Evolutionary conservation across 1,140 invertebrate genomes (phyloP), one percentile per base, ranked within the genome.

Genomic region (Drosophila takahashii): DNA sequence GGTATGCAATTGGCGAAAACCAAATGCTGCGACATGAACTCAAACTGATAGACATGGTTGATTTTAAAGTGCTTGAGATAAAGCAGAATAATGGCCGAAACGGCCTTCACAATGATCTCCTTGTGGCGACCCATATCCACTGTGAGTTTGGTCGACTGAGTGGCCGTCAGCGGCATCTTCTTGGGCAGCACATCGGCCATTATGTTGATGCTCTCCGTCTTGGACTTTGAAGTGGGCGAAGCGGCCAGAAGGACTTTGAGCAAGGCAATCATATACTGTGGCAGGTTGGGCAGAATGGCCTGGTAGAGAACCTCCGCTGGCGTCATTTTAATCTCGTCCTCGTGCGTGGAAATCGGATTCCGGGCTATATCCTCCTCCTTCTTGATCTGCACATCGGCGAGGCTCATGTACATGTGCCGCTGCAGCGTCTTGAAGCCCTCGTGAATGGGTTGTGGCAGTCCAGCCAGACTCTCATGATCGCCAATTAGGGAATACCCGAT

Each of bases 1-100:
- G 99, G 99, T 92, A 99, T 99, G 92, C 99, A 99, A 93, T 99
- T 99, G 59, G 99, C 98, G 94, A 99, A 99, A 11, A 99, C 98
- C 53, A 99, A 94, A 93, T 99, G 98, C 92, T 99, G 98, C 3
- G 98, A 98, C 95, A 99, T 98, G 91, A 99, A 99, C 93, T 99
- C 99, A 94, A 99, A 99, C 93, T 99, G 98, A 93, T 99, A 99
- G 11, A 99, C 94, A 92, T 99, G 99, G 93, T 99, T 99, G n/a
- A 99, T 93, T 94, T 99, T 99, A 77, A 99, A 98, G 93, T 99
- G 98, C 93, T 99, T 99, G 45, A 99, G 93, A 37, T 99, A 94
- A 9, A 99, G 93, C 50, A 99, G 92, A 44, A 99, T 93, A 65
- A 99, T 97, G 4, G 96, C 98, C 39, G 98, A 99, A 0, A 99